Evolutionary conservation across 2,113 vertebrate species (phyloP).

Genomic region (Psephotus haematonotus): DNA sequence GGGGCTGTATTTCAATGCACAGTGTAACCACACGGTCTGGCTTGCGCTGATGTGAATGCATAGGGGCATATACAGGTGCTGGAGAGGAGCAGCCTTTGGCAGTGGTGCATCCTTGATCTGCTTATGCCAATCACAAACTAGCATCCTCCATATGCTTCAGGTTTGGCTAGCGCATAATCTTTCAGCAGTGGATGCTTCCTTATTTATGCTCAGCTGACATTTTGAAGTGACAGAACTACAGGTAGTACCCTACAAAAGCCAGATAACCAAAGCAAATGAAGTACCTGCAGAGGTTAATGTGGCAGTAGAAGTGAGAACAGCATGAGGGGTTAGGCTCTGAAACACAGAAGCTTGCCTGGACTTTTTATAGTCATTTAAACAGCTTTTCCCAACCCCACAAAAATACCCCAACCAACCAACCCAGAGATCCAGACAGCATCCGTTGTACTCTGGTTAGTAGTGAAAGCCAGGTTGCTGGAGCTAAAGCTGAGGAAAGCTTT

Average conservation of each 20-base stretch:
- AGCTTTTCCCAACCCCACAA: accelerated
- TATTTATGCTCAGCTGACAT: background rate
- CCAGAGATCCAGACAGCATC: background rate
- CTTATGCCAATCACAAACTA: background rate
- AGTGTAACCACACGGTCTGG: accelerated
- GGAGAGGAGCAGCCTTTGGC: background rate
- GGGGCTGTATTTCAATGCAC: background rate
- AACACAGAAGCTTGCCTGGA: background rate
- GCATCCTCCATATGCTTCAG: background rate
- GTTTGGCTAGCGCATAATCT: background rate
- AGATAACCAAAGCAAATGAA: background rate
- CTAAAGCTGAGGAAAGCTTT: background rate
- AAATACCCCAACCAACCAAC: background rate
- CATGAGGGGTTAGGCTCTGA: background rate
- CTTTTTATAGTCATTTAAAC: background rate
- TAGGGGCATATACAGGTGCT: background rate
- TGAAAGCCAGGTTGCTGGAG: background rate
- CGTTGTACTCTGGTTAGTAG: background rate
- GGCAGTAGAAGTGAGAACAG: background rate
- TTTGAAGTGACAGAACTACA: background rate
- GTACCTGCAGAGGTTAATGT: background rate
- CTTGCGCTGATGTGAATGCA: background rate
- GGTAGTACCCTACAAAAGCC: background rate
- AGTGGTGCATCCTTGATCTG: background rate
- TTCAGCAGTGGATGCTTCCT: background rate